Percentiles rank a stretch among this genome's conserved stretches.
phyloP scores from a whole-genome alignment of 2,888 invertebrate genomes.

The Patella caerulea region DNA sequence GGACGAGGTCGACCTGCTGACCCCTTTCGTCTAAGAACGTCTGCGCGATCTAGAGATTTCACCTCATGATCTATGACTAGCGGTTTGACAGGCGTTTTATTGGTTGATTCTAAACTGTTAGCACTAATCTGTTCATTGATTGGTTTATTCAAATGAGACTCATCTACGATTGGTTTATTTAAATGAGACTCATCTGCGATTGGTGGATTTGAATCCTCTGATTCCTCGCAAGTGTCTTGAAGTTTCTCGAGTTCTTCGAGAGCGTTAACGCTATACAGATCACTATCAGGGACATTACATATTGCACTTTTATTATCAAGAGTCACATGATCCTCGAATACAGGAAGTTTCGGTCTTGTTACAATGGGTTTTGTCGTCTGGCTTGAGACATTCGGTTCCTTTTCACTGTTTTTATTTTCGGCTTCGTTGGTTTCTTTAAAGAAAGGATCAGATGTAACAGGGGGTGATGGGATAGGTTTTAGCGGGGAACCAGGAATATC shows the following conservation, averaged over 20 bases:
- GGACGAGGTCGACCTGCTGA: slow-evolving; percentile 49
- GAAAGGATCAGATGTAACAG: background rate
- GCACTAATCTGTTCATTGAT: slow-evolving; percentile 27
- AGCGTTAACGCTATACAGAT: slow-evolving; percentile 63
- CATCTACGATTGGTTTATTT: slow-evolving; percentile 11
- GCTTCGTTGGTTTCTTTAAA: slow-evolving; percentile 3
- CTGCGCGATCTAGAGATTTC: slow-evolving; percentile 12
- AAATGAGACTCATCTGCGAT: background rate
- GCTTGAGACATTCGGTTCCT: background rate
- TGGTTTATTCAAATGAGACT: slow-evolving; percentile 35
- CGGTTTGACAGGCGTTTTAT: slow-evolving; percentile 30
- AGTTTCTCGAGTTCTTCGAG: slow-evolving; percentile 67
- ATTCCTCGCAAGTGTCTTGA: slow-evolving; percentile 41
- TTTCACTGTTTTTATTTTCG: background rate
- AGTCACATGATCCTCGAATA: background rate
- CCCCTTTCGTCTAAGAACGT: slow-evolving; percentile 27
- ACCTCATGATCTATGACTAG: slow-evolving; percentile 19
- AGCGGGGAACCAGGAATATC: slow-evolving; percentile 28
- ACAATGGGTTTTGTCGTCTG: background rate
- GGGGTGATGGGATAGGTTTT: slow-evolving; percentile 29
- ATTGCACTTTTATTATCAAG: background rate
- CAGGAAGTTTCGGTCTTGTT: background rate
- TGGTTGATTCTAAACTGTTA: slow-evolving; percentile 8
- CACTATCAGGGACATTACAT: slow-evolving; percentile 31
- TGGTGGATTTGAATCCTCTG: background rate